These are phyloP conservation scores for Poeciliopsis gracilis DNA, from an alignment of 2,797 vertebrate species.

Conservation along the genomic window DNA sequence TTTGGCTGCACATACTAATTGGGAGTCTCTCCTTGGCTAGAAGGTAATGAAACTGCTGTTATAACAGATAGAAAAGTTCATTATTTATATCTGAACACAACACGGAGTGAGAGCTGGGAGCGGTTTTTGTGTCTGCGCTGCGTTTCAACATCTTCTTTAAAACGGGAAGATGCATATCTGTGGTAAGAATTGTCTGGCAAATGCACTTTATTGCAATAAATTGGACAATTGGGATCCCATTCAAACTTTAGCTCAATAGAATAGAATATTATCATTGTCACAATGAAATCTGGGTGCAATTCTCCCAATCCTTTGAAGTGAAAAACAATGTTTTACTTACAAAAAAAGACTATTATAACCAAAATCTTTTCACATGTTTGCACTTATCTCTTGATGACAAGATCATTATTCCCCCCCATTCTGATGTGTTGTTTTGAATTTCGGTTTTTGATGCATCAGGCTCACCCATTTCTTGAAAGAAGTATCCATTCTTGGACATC, in stretches of 20 bases:
- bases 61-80: slow-evolving; percentile 66
- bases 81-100: slow-evolving; percentile 66
- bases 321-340: no score
- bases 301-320: no score
- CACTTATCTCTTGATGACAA: no score
- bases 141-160: slow-evolving; percentile 27
- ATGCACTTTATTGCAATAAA: not conserved
- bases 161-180: slow-evolving; percentile 9
- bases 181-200: not conserved
- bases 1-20: slow-evolving; percentile 75
- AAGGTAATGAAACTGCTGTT: slow-evolving; percentile 71
- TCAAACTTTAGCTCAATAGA: not conserved
- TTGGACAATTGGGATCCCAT: not conserved
- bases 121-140: slow-evolving; percentile 18
- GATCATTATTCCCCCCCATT: not conserved
- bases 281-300: no score
- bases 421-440: slow-evolving; percentile 5
- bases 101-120: slow-evolving; percentile 40
- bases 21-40: slow-evolving; percentile 65
- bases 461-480: slow-evolving; percentile 96
- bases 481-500: slow-evolving; percentile 95
- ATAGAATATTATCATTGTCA: no score
- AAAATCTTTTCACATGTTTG: no score
- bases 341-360: no score
- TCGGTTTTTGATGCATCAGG: slow-evolving; percentile 45